These are phyloP conservation scores for Orcinus orca DNA, from an alignment of 2,113 vertebrate species.

Conservation along the genomic window DNA sequence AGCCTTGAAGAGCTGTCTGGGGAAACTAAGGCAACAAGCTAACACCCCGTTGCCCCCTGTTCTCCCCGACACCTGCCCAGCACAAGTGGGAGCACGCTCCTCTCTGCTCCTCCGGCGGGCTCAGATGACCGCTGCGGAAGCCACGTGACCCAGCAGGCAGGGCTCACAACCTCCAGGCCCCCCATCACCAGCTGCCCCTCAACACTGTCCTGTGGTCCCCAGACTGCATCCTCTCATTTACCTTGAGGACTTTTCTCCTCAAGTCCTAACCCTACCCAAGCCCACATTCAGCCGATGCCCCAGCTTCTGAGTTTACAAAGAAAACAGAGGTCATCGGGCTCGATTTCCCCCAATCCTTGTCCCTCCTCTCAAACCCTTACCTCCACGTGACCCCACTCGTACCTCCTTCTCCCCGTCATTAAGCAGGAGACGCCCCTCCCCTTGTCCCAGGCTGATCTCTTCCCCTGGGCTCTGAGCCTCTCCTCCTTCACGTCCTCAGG, in stretches of 20 bases:
- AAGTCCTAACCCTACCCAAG: not conserved
- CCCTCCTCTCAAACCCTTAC: not conserved
- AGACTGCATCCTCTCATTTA: not conserved
- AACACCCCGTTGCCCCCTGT: not conserved
- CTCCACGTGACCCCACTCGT: not conserved
- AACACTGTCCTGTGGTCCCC: not conserved
- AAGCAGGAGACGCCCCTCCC: not conserved
- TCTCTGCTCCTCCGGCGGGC: not conserved
- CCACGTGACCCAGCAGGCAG: not conserved
- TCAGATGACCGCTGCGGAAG: not conserved
- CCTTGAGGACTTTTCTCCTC: not conserved
- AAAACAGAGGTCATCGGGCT: not conserved
- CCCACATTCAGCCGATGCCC: not conserved
- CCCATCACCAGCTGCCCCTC: not conserved
- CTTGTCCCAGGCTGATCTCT: not conserved
- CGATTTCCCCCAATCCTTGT: not conserved
- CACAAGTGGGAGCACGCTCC: not conserved
- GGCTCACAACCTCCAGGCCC: not conserved
- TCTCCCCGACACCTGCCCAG: not conserved
- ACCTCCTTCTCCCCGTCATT: not conserved
- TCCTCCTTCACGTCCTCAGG: not conserved
- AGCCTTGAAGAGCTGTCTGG: not conserved
- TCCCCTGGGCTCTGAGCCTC: not conserved
- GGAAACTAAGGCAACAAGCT: not conserved
- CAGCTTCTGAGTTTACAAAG: not conserved